Evolutionary conservation across 1,140 invertebrate species (phyloP).

Genomic region (Brachionus manjavacas): DNA sequence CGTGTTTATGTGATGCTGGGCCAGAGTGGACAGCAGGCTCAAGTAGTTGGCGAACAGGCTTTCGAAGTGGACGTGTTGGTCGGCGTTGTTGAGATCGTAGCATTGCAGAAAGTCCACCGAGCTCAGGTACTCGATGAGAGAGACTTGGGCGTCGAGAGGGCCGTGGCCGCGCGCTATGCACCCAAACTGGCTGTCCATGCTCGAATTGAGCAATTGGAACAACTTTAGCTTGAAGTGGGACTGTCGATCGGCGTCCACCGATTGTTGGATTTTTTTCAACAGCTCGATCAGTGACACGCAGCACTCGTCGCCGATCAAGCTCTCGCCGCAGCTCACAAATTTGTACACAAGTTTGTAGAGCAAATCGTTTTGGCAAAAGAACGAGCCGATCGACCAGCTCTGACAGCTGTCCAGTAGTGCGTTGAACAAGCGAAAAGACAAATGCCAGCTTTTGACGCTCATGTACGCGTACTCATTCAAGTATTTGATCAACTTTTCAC

Average conservation of each 20-base stretch:
- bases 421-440: not conserved
- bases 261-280: slow-evolving; percentile 18
- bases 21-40: not conserved
- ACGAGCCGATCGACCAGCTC: not conserved
- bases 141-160: slow-evolving; percentile 75
- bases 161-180: slow-evolving; percentile 66
- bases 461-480: slow-evolving; percentile 2
- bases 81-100: not conserved
- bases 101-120: slow-evolving; percentile 64
- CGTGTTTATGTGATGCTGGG: not conserved
- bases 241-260: not conserved
- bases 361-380: not conserved
- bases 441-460: slow-evolving; percentile 22
- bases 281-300: slow-evolving; percentile 45
- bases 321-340: slow-evolving; percentile 45
- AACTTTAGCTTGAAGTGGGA: not conserved
- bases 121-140: slow-evolving; percentile 66
- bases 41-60: not conserved
- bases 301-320: slow-evolving; percentile 45
- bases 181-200: too few relatives aligned
- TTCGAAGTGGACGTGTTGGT: not conserved
- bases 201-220: not conserved
- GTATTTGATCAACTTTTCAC: not conserved
- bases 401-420: not conserved
- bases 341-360: slow-evolving; percentile 13